Conservation (phyloP, 2,797 vertebrate genomes). For the Syndactyla subalaris region DNA sequence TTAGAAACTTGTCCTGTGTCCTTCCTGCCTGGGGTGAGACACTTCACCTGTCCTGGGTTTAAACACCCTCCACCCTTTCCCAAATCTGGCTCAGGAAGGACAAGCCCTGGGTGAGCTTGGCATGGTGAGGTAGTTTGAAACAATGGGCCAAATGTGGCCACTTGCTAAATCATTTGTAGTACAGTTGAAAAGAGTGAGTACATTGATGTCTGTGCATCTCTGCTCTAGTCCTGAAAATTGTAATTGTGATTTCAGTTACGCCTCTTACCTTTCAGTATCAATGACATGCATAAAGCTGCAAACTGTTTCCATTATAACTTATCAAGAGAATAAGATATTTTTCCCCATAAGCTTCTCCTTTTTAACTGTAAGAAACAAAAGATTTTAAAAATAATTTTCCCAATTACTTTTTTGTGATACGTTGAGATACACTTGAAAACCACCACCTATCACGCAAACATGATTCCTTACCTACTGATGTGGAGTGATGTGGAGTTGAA, state of each 20-base stretch:
- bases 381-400: background rate
- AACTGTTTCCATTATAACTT: background rate
- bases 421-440: background rate
- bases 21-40: background rate
- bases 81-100: background rate
- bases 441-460: background rate
- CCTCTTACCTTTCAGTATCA: background rate
- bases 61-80: background rate
- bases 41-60: background rate
- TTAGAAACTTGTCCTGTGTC: background rate
- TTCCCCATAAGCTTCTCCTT: background rate
- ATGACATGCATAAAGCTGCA: background rate
- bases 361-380: background rate
- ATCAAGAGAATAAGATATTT: background rate
- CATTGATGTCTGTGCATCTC: background rate
- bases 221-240: background rate
- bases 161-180: background rate
- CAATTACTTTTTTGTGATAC: background rate
- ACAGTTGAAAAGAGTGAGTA: background rate
- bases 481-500: background rate
- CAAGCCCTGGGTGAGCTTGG: background rate
- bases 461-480: background rate
- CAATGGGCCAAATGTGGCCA: background rate
- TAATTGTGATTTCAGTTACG: background rate
- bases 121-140: rapidly evolving